Evolutionary conservation across 1,140 invertebrate species (phyloP).

Genomic region (Vanessa tameamea): DNA sequence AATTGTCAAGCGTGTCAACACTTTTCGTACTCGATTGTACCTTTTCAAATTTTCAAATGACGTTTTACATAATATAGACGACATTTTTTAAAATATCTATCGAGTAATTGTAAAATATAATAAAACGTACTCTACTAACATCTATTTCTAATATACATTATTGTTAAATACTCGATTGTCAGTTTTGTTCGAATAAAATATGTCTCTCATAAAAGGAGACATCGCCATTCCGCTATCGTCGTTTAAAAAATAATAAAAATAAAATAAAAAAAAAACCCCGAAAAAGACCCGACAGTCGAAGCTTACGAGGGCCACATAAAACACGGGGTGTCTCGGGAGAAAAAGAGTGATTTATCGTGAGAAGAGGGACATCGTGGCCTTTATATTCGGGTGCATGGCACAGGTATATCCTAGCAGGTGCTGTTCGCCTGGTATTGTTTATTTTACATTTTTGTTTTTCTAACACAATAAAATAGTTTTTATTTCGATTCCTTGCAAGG

Average conservation of each 20-base stretch:
- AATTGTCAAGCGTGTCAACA: not conserved
- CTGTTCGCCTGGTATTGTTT: conserved; percentile 46
- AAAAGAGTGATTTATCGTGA: conserved; percentile 77
- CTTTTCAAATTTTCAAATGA: not conserved
- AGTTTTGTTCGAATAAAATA: too few relatives aligned
- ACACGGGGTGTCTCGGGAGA: conserved; percentile 63
- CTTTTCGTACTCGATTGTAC: conserved; percentile 2
- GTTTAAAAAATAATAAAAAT: conserved; percentile 50
- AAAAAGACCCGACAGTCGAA: conserved; percentile 48
- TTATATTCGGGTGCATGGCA: conserved; percentile 58
- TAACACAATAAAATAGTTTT: conserved; percentile 10
- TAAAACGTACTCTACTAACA: too few relatives aligned
- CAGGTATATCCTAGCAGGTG: conserved; percentile 62
- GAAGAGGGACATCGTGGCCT: conserved; percentile 69
- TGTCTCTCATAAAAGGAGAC: too few relatives aligned
- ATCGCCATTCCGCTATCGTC: conserved; percentile 2
- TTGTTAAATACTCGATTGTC: too few relatives aligned
- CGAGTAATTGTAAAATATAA: not conserved
- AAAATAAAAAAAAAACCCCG: conserved; percentile 35
- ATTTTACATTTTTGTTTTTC: conserved; percentile 27
- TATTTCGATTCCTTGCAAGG: not conserved
- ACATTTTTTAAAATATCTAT: not conserved
- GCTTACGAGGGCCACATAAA: conserved; percentile 62
- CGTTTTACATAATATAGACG: not conserved
- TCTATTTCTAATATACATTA: too few relatives aligned